Evolutionary conservation across 2,113 vertebrate genomes (phyloP).

Genomic region (Euleptes europaea): DNA sequence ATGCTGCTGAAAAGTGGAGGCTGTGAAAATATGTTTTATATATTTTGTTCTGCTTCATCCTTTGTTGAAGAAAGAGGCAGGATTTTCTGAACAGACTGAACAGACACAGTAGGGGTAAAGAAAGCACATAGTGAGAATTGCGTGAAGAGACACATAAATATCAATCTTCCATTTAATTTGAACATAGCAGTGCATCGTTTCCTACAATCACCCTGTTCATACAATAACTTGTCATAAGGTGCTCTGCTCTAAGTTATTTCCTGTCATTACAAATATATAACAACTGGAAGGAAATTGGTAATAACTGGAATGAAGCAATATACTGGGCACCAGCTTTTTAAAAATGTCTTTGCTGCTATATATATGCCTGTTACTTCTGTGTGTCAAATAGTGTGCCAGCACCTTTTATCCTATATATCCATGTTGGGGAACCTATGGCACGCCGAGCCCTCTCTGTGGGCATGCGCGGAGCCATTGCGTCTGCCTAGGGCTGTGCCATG

Average conservation of each 20-base stretch:
- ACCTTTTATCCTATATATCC: neutral
- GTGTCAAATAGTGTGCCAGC: neutral
- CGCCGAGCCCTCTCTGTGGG: too few species aligned
- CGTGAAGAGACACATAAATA: constrained; percentile 12
- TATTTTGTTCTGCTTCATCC: neutral
- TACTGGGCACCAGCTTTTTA: too few species aligned
- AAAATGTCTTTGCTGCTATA: neutral
- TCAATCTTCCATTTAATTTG: neutral
- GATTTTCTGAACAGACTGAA: neutral
- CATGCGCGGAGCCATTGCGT: too few species aligned
- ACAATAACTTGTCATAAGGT: too few species aligned
- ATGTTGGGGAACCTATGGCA: too few species aligned
- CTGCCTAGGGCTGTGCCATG: too few species aligned
- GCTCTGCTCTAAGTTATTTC: neutral
- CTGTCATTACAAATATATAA: neutral
- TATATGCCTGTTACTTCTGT: neutral
- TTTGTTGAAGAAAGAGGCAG: neutral
- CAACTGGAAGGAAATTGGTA: neutral
- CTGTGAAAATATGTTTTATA: neutral
- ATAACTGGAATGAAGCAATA: too few species aligned
- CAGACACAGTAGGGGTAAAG: accelerated
- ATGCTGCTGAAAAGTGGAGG: neutral
- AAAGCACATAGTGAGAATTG: neutral
- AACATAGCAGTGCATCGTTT: neutral
- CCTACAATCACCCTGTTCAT: neutral